A percentile compares a stretch with the other conserved stretches of the same genome.
Conservation (phyloP, 2,113 vertebrate species). For the Eolophus roseicapilla region DNA sequence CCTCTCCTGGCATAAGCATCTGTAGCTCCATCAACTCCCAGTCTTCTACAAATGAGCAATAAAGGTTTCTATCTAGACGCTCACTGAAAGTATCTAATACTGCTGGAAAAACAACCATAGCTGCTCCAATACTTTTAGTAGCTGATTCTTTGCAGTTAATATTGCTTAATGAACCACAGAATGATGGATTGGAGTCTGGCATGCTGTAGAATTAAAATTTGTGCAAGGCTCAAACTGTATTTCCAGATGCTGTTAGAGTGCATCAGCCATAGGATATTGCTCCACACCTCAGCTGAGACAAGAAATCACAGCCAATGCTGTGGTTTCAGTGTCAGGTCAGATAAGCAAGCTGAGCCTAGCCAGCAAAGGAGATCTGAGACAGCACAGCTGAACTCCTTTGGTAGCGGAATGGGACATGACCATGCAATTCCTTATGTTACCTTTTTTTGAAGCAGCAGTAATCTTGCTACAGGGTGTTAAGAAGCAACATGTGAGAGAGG, state of each 20-base stretch:
- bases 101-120: neutral
- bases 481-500: neutral
- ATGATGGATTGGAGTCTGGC: neutral
- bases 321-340: neutral
- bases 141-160: neutral
- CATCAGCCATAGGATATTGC: neutral
- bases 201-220: neutral
- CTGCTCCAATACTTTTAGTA: neutral
- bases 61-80: neutral
- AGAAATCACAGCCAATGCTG: neutral
- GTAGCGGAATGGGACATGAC: neutral
- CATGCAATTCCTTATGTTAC: accelerated
- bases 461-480: neutral
- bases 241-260: neutral
- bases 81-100: neutral
- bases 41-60: neutral
- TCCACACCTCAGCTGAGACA: neutral
- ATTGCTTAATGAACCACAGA: neutral
- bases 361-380: neutral
- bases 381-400: neutral
- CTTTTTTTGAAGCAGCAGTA: neutral
- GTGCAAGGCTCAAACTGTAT: neutral
- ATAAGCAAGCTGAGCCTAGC: neutral
- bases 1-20: neutral
- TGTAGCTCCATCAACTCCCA: neutral